Evolutionary conservation across 2,797 vertebrate species (phyloP), one percentile per base, ranked within the genome.

Genomic region (Pipistrellus nathusii): DNA sequence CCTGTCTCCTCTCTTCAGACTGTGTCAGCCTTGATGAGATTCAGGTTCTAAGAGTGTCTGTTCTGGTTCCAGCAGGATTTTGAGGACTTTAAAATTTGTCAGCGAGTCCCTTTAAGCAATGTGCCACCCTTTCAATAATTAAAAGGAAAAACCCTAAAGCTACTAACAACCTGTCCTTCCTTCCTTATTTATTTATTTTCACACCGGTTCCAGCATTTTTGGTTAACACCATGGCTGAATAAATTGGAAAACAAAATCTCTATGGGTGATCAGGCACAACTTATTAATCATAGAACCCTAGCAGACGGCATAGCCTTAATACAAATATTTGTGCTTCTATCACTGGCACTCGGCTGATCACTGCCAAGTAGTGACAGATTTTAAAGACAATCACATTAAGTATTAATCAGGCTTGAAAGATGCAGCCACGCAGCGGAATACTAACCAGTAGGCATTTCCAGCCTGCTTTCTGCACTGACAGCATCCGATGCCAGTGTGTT

Each of bases 261-360:
- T 83, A 89, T 96, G 97, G 97, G 96, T 98, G 93, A 96, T 95
- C 97, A 96, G 98, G 97, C 85, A 97, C 98, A 97, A 98, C 95
- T 97, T 97, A 97, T 97, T 97, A 98, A 97, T 97, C 97, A 94
- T 96, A 97, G 96, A 98, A 97, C 96, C 93, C 89, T 90, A 93
- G 93, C 93, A 96, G 95, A 96, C 44, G 59, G 96, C 91, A 95
- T 92, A 96, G 94, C 95, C 92, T 78, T 95, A 96, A 93, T 95
- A 97, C 95, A 98, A 98, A 98, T 98, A 98, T 98, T 98, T 98
- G 97, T 96, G 96, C 96, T 98, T 97, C 97, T 97, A 97, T 98
- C 96, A 88, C 92, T 96, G 88, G 82, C 88, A 87, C 93, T 98
- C 92, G 6, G 95, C 96, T 96, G 97, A 97, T 97, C 91, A 69